Base-by-base conservation (phyloP, 2,888 invertebrate species). In the Myopa tessellatipennis region DNA sequence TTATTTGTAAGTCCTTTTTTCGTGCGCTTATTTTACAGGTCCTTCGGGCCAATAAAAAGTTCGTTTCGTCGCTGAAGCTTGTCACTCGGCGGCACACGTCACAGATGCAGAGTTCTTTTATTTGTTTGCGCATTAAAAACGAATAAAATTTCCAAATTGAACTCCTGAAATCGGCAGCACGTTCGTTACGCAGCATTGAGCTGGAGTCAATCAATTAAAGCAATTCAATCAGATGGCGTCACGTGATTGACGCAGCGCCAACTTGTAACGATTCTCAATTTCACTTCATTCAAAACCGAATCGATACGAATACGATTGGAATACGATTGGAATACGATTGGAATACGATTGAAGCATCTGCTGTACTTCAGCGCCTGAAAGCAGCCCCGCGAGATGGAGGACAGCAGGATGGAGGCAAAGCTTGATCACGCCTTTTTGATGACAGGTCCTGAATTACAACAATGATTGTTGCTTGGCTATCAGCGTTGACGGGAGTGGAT, bases 131-230 rank as follows among this genome's bases (percentile, higher is more conserved):
- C 79, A 78, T 79, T 79, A 79, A 79, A 79, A 79, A 78, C 79
- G 67, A 74, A 79, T 79, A 78, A 79, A 79, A 79, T 74, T 76
- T 60, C 73, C 69, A 76, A 79, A 78, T 79, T 79, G 78, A 78
- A 79, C 77, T 78, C 38, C 68, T 40, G 67, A 65, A 65, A 74
- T 40, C 52, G 70, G 72, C 72, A 58, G 60, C 40, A 60, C 72
- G 72, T 60, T 72, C 12, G 60, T 38, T 58, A 26, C 10, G 36
- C 34, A 58, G 65, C 34, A 50, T 52, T 74, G 65, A 61, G 40
- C 12, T 61, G 70, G 5, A 74, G 55, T 67, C 74, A 74, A 74
- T 74, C 74, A 74, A 74, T 74, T 74, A 65, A 74, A 74, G 55
- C 45, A 74, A 65, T 55, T 0, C 36, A 74, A 67, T 52, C 34